Evolutionary conservation across 1,140 invertebrate species (phyloP), one percentile per base, ranked within the genome.

Genomic region (Aphis gossypii): DNA sequence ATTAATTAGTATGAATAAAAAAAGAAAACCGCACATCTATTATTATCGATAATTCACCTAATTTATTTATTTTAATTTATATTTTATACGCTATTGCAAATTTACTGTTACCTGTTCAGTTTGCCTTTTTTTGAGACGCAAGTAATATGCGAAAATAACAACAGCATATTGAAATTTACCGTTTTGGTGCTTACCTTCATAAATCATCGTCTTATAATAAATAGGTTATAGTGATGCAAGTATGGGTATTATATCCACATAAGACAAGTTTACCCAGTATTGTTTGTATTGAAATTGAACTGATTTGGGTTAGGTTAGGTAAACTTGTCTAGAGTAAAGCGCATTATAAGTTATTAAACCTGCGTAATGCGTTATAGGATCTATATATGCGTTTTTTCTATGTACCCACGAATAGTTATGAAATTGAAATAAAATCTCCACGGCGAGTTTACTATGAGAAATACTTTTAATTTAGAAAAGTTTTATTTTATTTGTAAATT

Each of bases 211-310:
- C 30, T 68, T 68, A 68, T 30, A 60, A 60, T 30, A 60, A n/a
- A 68, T 68, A n/a, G 60, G 60, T 68, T 68, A 30, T 60, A 60
- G 56, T 30, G 25, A 60, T 9, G 60, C 60, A 68, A n/a, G 60
- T 68, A 68, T n/a, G 60, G 60, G 60, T 68, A 68, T 68, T 68
- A n/a, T 68, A 68, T 68, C 60, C 60, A 68, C 30, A 68, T n/a
- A 68, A 68, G 60, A 68, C 30, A 68, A n/a, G 60, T 68, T 68
- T 68, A 68, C 60, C 11, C 60, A 68, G 30, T 68, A 68, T 68
- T 68, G 60, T 68, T 68, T 68, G 60, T 68, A 68, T 68, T 68
- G 60, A 68, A 68, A 68, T 68, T 68, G 60, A 68, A 68, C 60
- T 68, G 60, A 68, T 68, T 68, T 68, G 30, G 60, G 60, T 68